Conservation (phyloP, 2,888 invertebrate genomes). For the Auanema sp. region DNA sequence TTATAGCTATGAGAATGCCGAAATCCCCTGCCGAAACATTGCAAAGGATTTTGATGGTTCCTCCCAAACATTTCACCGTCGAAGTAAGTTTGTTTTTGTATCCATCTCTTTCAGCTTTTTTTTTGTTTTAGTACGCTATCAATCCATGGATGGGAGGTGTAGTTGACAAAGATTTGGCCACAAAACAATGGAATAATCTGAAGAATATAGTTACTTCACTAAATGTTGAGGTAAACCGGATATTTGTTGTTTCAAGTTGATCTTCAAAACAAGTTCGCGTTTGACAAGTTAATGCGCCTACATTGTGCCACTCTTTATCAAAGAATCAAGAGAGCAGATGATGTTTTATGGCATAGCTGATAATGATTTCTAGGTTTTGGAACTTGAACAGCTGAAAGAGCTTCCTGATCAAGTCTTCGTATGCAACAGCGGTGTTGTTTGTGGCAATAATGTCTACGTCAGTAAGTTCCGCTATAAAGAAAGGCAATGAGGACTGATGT, state of each 20-base stretch:
- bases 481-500: conserved; percentile 24
- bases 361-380: conserved; percentile 53
- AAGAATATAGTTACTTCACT: conserved; percentile 29
- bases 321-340: too few species aligned
- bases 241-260: conserved; percentile 45
- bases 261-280: too few species aligned
- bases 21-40: conserved; percentile 52
- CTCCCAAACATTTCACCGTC: conserved; percentile 60
- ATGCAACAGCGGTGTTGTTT: conserved; percentile 62
- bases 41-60: conserved; percentile 60
- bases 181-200: conserved; percentile 56
- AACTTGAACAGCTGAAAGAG: conserved; percentile 53
- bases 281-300: too few species aligned
- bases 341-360: too few species aligned
- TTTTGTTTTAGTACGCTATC: conserved; percentile 48
- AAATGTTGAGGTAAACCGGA: conserved; percentile 56
- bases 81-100: conserved; percentile 35
- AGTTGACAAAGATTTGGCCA: conserved; percentile 56
- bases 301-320: too few species aligned
- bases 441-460: conserved; percentile 58
- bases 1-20: conserved; percentile 21
- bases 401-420: conserved; percentile 64
- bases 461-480: conserved; percentile 62
- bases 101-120: background rate
- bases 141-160: conserved; percentile 65